These are phyloP conservation scores for Seira sanloemensis DNA, from an alignment of 2,888 invertebrate genomes.

Conservation along the genomic window DNA sequence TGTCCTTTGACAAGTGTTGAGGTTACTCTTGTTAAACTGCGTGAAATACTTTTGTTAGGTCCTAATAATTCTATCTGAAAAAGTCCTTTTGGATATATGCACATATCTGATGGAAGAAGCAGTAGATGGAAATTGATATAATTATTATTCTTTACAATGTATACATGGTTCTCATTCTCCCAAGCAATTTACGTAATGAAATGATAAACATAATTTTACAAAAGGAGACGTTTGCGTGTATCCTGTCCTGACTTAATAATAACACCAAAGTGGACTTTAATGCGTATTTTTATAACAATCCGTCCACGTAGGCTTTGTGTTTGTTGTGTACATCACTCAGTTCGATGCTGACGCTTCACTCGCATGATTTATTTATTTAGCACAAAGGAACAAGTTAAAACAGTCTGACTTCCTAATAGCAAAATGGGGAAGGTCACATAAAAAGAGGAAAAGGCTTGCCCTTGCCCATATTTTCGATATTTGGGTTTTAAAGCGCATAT, in stretches of 20 bases:
- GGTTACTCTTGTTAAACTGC: background rate
- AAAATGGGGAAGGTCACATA: constrained; percentile 67
- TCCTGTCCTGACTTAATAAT: background rate
- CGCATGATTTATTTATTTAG: background rate
- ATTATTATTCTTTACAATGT: background rate
- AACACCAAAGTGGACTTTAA: background rate
- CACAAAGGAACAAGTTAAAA: background rate
- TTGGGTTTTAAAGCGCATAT: constrained; percentile 53
- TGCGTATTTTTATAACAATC: background rate
- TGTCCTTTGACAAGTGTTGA: background rate
- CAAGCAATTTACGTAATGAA: background rate
- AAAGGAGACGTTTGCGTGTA: background rate
- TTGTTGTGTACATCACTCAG: background rate
- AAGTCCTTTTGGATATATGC: background rate
- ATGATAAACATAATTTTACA: background rate
- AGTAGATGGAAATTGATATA: background rate
- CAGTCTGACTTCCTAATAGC: constrained; percentile 48
- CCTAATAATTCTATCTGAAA: background rate
- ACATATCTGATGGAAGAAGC: too few species aligned
- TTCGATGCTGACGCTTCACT: too few species aligned
- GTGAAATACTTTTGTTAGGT: background rate
- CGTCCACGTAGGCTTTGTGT: too few species aligned
- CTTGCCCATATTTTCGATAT: constrained; percentile 68
- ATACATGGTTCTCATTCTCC: background rate
- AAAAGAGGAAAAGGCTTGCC: constrained; percentile 65